Base-by-base conservation (phyloP, 2,888 invertebrate genomes). In the Hypsopygia costalis region DNA sequence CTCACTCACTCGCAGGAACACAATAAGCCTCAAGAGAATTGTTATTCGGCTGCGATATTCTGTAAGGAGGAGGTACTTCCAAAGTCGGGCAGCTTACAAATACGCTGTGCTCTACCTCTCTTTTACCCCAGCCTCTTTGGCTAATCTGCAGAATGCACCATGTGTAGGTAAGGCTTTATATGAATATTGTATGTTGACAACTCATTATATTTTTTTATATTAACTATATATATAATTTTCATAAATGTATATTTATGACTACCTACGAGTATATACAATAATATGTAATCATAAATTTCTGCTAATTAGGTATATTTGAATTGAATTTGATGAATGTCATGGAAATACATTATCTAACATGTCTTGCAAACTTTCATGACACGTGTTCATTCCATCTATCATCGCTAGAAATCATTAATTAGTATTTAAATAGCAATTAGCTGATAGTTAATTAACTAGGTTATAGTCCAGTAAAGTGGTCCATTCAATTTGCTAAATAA, bases 341-440 rank as follows among this genome's bases (percentile, higher is more conserved):
- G 33, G 38, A 38, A 32, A 27, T 25, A 27, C 27, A 40, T 47
- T 47, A 51, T 53, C 62, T 16, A 16, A 16, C 16, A 16, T 16
- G 16, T 16, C 16, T 16, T 56, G 57, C 58, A 55, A 55, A 56
- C 50, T 51, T 50, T 45, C 47, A 44, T 37, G 55, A 61, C 71
- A 69, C 68, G 68, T 73, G 74, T 67, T 57, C 48, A 34, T 50
- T 75, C 77, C 66, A 75, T 75, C 78, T 66, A 72, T 78, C 76
- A 71, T 58, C 56, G 48, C 49, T 48, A 43, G 51, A 52, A 58
- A 68, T 53, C 67, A 66, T 72, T 76, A 72, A 77, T 76, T 78
- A 77, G 67, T 65, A 64, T 57, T 67, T 64, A 66, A 64, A 64
- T 60, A 65, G 57, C 67, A 73, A 80, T 81, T 79, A 78, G 73